Evolutionary conservation across 2,888 invertebrate species (phyloP).

Genomic region (Habrosyne pyritoides): DNA sequence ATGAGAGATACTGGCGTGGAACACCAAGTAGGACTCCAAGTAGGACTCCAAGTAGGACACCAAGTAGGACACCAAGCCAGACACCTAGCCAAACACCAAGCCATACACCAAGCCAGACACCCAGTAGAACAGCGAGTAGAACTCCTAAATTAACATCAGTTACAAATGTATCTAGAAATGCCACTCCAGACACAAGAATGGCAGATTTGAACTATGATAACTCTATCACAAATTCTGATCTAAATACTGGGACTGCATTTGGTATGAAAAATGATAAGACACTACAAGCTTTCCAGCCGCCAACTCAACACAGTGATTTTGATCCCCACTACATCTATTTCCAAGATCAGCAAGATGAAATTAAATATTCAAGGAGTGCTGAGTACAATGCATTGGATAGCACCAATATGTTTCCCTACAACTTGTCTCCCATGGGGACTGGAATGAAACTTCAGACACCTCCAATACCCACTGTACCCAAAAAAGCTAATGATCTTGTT

Average conservation of each 20-base stretch:
- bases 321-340: constrained; percentile 66
- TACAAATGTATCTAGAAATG: constrained; percentile 54
- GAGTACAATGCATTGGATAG: constrained; percentile 65
- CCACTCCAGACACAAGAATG: constrained; percentile 64
- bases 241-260: constrained; percentile 51
- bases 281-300: constrained; percentile 53
- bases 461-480: constrained; percentile 44
- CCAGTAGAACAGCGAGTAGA: constrained; percentile 65
- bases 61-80: constrained; percentile 64
- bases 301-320: constrained; percentile 51
- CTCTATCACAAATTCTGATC: constrained; percentile 39
- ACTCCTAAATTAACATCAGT: constrained; percentile 55
- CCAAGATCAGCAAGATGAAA: constrained; percentile 67
- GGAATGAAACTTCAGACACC: constrained; percentile 51
- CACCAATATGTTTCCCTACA: constrained; percentile 55
- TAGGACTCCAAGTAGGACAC: constrained; percentile 59
- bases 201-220: constrained; percentile 64
- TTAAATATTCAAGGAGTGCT: constrained; percentile 74
- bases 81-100: too few species aligned
- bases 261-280: constrained; percentile 64
- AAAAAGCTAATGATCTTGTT: constrained; percentile 57
- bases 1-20: constrained; percentile 65
- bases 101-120: constrained; percentile 49
- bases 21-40: constrained; percentile 41
- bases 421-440: constrained; percentile 48